A percentile compares a stretch with the other conserved stretches of the same genome.
Conservation (phyloP, 2,113 vertebrate species). For the Nycticryphes semicollaris region DNA sequence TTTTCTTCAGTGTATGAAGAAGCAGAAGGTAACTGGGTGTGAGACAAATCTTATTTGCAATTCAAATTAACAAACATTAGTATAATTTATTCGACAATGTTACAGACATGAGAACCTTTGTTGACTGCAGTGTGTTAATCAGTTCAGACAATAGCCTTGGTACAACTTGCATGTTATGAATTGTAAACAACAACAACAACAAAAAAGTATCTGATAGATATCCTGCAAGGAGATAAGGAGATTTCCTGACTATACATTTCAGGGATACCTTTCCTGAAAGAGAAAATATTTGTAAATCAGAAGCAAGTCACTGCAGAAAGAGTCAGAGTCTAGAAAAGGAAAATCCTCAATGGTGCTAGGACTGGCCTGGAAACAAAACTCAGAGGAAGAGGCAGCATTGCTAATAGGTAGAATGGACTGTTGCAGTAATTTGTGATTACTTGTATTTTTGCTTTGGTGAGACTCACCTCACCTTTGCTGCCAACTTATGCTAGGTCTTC, state of each 20-base stretch:
- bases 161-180: neutral
- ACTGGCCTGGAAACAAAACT: neutral
- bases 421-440: neutral
- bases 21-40: neutral
- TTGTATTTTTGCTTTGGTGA: neutral
- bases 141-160: neutral
- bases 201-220: neutral
- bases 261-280: neutral
- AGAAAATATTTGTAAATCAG: neutral
- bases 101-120: neutral
- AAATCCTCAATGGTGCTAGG: neutral
- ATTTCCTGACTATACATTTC: neutral
- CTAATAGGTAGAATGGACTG: neutral
- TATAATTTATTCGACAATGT: neutral
- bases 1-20: neutral
- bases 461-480: neutral
- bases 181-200: neutral
- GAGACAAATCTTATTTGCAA: neutral
- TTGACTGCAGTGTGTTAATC: neutral
- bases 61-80: neutral
- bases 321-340: neutral
- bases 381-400: neutral
- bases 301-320: neutral
- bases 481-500: neutral
- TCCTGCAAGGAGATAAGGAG: neutral